Evolutionary conservation across 2,888 invertebrate species (phyloP).

Genomic region (Tenthredo livida): DNA sequence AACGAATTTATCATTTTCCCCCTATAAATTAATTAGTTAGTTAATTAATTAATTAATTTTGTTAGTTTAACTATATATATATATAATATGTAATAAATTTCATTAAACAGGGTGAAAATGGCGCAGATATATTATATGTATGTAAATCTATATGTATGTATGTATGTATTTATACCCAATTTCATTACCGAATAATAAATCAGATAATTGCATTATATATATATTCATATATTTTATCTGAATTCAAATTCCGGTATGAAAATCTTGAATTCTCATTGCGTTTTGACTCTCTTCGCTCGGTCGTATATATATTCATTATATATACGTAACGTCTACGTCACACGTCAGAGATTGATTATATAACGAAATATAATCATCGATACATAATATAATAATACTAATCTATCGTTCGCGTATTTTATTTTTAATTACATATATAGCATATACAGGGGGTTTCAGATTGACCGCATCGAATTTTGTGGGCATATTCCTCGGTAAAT

Average conservation of each 20-base stretch:
- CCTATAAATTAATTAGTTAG: not conserved
- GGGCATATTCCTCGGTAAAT: no score
- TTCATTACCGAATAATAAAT: no score
- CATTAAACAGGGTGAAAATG: not conserved
- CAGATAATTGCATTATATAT: no score
- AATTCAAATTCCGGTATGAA: not conserved
- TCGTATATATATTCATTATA: not conserved
- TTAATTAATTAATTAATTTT: not conserved
- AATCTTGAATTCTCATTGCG: not conserved
- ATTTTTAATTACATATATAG: not conserved
- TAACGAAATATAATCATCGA: not conserved
- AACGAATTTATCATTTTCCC: not conserved
- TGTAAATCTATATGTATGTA: not conserved
- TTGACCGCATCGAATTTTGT: no score
- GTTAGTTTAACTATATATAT: not conserved
- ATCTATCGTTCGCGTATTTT: conserved; percentile 2
- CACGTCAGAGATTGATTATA: conserved; percentile 1
- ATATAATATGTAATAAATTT: not conserved
- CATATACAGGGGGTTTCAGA: not conserved
- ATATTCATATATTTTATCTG: no score
- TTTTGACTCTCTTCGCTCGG: not conserved
- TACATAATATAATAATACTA: not conserved
- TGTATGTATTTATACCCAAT: not conserved
- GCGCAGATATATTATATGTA: not conserved
- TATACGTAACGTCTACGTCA: conserved; percentile 8